Percentiles rank a stretch among this genome's conserved stretches.
Evolutionary conservation across 2,797 vertebrate genomes (phyloP).

Genomic region (Poecile montanus): DNA sequence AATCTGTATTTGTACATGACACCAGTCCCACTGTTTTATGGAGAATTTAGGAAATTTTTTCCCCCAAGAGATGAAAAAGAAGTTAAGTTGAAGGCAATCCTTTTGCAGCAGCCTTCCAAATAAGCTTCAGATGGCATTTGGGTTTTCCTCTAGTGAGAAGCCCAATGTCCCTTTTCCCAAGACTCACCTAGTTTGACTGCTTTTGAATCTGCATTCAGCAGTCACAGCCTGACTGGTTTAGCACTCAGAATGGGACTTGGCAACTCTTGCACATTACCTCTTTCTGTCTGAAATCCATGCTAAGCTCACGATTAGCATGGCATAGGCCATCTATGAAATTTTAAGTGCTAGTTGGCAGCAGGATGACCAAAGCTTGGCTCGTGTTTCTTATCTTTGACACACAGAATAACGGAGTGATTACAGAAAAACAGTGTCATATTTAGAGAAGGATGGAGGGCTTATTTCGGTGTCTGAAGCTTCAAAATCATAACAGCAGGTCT

Average conservation of each 20-base stretch:
- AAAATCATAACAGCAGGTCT: slow-evolving; percentile 21
- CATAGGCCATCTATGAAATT: slow-evolving; percentile 47
- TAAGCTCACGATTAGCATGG: slow-evolving; percentile 35
- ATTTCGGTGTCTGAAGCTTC: slow-evolving; percentile 17
- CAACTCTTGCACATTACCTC: background rate
- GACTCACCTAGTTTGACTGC: background rate
- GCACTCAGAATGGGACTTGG: slow-evolving; percentile 31
- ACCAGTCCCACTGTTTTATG: background rate
- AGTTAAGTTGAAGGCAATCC: background rate
- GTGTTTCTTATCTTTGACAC: slow-evolving; percentile 51
- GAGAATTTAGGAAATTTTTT: background rate
- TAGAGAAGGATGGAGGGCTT: slow-evolving; percentile 26
- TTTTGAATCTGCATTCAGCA: background rate
- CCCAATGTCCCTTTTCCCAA: background rate
- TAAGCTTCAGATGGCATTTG: background rate
- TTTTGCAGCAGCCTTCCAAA: background rate
- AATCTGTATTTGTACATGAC: background rate
- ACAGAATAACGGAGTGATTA: slow-evolving; percentile 41
- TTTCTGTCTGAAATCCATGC: slow-evolving; percentile 23
- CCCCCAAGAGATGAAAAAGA: background rate
- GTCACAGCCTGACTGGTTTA: slow-evolving; percentile 12
- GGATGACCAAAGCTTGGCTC: slow-evolving; percentile 44
- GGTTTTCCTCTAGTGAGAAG: background rate
- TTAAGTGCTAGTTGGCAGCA: slow-evolving; percentile 54
- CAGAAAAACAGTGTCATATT: slow-evolving; percentile 14